Evolutionary conservation across 1,140 invertebrate species (phyloP), one percentile per base, ranked within the genome.

Genomic region (Asobara japonica): DNA sequence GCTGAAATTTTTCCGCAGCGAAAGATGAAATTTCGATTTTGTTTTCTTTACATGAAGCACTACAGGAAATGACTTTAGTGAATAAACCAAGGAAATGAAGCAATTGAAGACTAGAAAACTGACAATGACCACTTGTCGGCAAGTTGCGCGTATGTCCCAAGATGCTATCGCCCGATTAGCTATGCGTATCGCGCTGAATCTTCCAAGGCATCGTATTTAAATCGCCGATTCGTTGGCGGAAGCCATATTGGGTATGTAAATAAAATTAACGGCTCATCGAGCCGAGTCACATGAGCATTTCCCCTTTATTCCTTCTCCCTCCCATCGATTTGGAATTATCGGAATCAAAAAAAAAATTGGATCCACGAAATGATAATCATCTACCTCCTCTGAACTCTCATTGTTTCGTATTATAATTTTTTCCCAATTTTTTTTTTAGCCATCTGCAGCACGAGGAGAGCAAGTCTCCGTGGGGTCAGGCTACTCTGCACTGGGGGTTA

Each of bases 401-500:
- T 56, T 56, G 51, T 56, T 56, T 25, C 8, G 51, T 56, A 56
- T 56, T 56, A 56, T 56, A 56, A 56, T 25, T 22, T 18, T 18
- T 25, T 25, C 25, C 22, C 7, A 25, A 22, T 56, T 56, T 56
- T 56, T 56, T 56, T 62, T 30, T 62, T 31, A 62, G 33, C 25
- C 13, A 38, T 1, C 8, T 22, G 16, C 38, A 73, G 76, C 45
- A 71, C 51, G 69, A 69, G 36, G 36, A 72, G 41, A 62, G 27
- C 56, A n/a, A 73, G 18, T 20, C 18, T 65, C 45, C 68, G 76
- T 61, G 65, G 72, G 77, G 77, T 76, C 76, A 76, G 77, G 51
- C 71, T 27, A 38, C 69, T 69, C 20, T 56, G 69, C 33, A 77
- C 77, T 33, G 2, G 65, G 76, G 75, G 77, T 84, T 85, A 85